Conservation (phyloP, 2,113 vertebrate species). For the Muscicapa adusta region DNA sequence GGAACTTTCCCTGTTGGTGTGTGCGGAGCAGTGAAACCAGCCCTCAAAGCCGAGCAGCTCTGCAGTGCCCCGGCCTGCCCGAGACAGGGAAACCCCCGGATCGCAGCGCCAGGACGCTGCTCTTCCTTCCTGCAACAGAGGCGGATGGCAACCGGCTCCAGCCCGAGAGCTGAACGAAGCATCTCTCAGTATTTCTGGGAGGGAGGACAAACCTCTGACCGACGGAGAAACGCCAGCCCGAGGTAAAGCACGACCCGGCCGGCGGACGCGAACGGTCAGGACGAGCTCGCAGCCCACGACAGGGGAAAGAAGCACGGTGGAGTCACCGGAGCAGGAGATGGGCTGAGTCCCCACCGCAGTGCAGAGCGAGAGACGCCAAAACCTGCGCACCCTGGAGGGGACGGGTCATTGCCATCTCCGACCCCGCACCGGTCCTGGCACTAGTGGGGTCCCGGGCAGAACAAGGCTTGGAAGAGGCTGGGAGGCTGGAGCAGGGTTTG, state of each 20-base stretch:
- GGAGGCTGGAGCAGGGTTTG: too few species aligned
- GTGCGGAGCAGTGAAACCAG: not conserved
- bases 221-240: not conserved
- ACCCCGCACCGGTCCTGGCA: accelerated
- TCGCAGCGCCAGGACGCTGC: accelerated
- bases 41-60: not conserved
- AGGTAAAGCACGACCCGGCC: not conserved
- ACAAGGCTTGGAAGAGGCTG: not conserved
- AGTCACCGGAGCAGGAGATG: accelerated
- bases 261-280: accelerated
- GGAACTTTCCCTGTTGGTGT: not conserved
- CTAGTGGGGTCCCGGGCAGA: accelerated
- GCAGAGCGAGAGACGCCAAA: not conserved
- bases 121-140: not conserved
- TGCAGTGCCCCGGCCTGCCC: accelerated
- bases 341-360: accelerated
- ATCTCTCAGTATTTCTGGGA: not conserved
- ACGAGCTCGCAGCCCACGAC: accelerated
- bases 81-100: accelerated
- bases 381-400: not conserved
- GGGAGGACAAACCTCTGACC: not conserved
- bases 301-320: not conserved
- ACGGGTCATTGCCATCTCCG: accelerated
- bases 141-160: not conserved
- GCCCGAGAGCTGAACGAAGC: accelerated